phyloP scores from a whole-genome alignment of 2,888 invertebrate species.

The Drosophila leonis region DNA sequence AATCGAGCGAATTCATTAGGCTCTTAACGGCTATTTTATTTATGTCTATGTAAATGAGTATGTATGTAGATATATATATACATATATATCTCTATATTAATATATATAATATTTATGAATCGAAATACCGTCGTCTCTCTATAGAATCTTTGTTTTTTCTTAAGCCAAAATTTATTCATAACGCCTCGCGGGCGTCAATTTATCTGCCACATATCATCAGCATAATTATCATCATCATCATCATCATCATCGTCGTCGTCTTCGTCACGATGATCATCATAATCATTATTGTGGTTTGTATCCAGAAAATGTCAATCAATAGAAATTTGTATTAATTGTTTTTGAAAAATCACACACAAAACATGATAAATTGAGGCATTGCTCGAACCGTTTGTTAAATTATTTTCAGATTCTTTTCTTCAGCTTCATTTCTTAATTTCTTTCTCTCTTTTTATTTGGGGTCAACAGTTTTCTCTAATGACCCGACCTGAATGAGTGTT shows the following conservation, averaged over 20 bases:
- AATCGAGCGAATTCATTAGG: conserved; percentile 63
- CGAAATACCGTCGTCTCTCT: conserved; percentile 1
- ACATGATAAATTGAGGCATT: conserved; percentile 48
- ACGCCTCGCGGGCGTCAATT: conserved; percentile 72
- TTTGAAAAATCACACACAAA: conserved; percentile 15
- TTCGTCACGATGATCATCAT: conserved; percentile 34
- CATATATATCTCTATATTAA: conserved; percentile 21
- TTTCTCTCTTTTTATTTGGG: conserved; percentile 16
- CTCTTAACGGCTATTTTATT: conserved; percentile 70
- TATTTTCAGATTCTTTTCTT: conserved; percentile 7
- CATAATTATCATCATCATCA: conserved; percentile 56
- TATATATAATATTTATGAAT: conserved; percentile 15
- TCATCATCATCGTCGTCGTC: conserved; percentile 40
- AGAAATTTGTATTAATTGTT: conserved; percentile 63
- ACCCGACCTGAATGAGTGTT: conserved; percentile 12
- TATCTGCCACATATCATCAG: conserved; percentile 61
- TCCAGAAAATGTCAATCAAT: conserved; percentile 69
- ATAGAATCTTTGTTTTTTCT: conserved; percentile 25
- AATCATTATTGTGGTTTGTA: conserved; percentile 14
- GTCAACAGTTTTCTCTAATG: conserved; percentile 18
- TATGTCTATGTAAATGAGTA: conserved; percentile 34
- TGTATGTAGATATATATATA: conserved; percentile 10
- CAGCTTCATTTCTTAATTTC: not conserved
- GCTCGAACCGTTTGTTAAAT: conserved; percentile 24
- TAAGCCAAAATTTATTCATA: conserved; percentile 66